Evolutionary conservation across 2,888 invertebrate species (phyloP), one percentile per base, ranked within the genome.

Genomic region (Helleia helle): DNA sequence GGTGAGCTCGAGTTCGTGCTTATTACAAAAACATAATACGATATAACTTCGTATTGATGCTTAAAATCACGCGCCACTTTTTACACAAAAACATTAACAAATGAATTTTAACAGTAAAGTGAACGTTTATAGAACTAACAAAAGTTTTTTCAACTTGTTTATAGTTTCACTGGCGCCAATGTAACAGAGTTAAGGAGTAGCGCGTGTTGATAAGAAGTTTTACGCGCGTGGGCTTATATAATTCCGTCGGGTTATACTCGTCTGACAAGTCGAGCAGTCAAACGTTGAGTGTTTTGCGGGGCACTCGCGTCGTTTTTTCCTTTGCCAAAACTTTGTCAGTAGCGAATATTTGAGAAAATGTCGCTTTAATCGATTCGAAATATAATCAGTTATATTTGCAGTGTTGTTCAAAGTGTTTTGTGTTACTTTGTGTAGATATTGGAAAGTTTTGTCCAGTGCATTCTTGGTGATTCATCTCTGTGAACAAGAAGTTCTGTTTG

Each of bases 401-500:
- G 47, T 57, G 57, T 59, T 5, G 9, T 63, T 36, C 38, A 36
- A 46, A 49, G 66, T 68, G 67, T 61, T 46, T 47, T 42, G 46
- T 59, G 68, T 70, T 65, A 51, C 60, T 64, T 57, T 57, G 42
- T 52, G 65, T 61, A 60, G 44, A 59, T 58, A 56, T 65, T 60
- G 59, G 46, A 44, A 56, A 62, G 72, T 69, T 65, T 55, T 57
- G 55, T 55, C 43, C 54, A 66, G 76, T 79, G 77, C 74, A 76
- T 80, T 77, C 74, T 71, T 70, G 70, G 80, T 81, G 81, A 81
- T 80, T 81, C 81, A 81, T 81, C 80, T 80, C 60, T 48, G 59
- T 57, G 66, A 65, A 71, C 72, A 71, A 80, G 76, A 72, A 75
- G 71, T 72, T 61, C 59, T 70, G 71, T 73, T 70, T 61, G 67